Percentiles rank a stretch among this genome's conserved stretches.
phyloP scores from a whole-genome alignment of 2,113 vertebrate genomes.

The Sphyrna mokarran region DNA sequence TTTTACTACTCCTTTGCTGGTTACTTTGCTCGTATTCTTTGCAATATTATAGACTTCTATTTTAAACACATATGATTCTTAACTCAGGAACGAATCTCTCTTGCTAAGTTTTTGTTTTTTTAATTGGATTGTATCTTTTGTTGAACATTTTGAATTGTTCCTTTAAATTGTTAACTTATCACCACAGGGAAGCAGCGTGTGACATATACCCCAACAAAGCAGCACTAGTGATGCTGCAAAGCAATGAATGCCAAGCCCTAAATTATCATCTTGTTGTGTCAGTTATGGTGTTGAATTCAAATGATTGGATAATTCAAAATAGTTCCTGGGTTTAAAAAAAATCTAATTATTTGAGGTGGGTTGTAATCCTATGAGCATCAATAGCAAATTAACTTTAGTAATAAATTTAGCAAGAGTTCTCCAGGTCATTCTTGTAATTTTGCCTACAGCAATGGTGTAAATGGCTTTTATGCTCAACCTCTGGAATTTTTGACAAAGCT shows the following conservation, averaged over 20 bases:
- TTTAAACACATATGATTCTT: no score
- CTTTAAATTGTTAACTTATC: no score
- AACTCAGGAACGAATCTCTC: no score
- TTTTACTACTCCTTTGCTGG: no score
- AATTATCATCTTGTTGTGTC: not conserved
- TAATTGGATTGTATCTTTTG: no score
- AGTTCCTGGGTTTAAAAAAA: not conserved
- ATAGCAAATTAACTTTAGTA: not conserved
- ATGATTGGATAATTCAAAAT: not conserved
- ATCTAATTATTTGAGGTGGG: not conserved
- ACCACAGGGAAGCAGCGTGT: no score
- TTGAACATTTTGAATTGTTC: no score
- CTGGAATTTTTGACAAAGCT: not conserved
- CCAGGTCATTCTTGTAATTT: not conserved
- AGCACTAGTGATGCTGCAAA: no score
- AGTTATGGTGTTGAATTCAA: not conserved
- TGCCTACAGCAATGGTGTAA: not conserved
- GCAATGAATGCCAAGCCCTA: not conserved
- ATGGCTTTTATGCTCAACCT: not conserved
- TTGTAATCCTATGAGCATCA: not conserved
- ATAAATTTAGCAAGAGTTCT: not conserved
- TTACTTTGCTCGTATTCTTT: no score
- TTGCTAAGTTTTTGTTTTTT: no score
- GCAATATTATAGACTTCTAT: no score
- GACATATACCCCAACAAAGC: no score